phyloP scores from a whole-genome alignment of 1,140 invertebrate species.

The Dreissena polymorpha region DNA sequence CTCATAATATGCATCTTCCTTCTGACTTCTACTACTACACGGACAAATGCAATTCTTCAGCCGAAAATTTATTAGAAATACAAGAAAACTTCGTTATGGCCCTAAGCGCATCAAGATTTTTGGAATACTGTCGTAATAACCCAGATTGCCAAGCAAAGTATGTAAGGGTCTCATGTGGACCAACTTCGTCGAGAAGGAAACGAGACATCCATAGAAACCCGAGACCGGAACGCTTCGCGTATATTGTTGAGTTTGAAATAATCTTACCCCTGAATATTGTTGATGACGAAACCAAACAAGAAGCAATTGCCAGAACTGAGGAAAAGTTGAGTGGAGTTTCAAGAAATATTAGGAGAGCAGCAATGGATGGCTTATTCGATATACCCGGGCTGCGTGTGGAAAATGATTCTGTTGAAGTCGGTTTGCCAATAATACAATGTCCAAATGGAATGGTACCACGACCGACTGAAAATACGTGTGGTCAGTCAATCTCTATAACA shows the following conservation, averaged over 20 bases:
- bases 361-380: neutral
- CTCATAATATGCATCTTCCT: neutral
- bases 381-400: constrained; percentile 4
- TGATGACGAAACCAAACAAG: neutral
- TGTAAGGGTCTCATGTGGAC: constrained; percentile 18
- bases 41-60: constrained; percentile 12
- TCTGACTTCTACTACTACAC: constrained; percentile 35
- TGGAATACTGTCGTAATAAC: neutral
- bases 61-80: constrained; percentile 9
- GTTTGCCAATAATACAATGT: neutral
- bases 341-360: neutral
- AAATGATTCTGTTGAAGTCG: constrained; percentile 1
- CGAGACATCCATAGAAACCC: neutral
- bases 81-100: constrained; percentile 15
- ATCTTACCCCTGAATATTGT: constrained; percentile 10
- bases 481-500: neutral
- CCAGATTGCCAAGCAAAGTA: constrained; percentile 24
- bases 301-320: constrained; percentile 4
- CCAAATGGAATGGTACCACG: neutral
- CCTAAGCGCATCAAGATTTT: constrained; percentile 4
- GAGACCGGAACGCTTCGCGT: constrained; percentile 1
- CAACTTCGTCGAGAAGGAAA: constrained; percentile 7
- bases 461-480: neutral
- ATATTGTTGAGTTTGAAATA: constrained; percentile 6
- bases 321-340: constrained; percentile 4